Evolutionary conservation across 1,140 invertebrate species (phyloP).

Genomic region (Drosophila erecta): DNA sequence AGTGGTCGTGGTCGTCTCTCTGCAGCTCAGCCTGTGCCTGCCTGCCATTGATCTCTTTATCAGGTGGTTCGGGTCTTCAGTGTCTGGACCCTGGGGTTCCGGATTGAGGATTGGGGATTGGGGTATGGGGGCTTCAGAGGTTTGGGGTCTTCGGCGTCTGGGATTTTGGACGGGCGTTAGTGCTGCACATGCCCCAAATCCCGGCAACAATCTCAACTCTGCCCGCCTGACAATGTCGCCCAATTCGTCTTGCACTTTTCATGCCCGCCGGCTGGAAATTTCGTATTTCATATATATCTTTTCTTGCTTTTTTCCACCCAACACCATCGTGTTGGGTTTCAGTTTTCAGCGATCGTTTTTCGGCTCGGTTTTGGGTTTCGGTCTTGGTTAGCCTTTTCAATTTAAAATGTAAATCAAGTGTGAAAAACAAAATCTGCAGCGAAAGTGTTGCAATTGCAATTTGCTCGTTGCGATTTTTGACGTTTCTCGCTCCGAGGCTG

Average conservation of each 20-base stretch:
- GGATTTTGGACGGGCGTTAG: conserved; percentile 14
- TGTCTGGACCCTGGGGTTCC: conserved; percentile 33
- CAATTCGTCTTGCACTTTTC: conserved; percentile 81
- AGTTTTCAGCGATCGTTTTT: conserved; percentile 41
- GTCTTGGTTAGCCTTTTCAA: conserved; percentile 71
- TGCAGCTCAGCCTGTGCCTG: not conserved
- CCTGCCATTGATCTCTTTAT: conserved; percentile 79
- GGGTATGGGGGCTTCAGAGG: not conserved
- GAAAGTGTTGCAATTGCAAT: conserved; percentile 82
- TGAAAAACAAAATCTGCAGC: conserved; percentile 78
- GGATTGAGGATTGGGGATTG: no score
- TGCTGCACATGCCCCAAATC: conserved; percentile 65
- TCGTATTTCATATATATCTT: conserved; percentile 20
- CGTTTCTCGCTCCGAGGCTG: conserved; percentile 73
- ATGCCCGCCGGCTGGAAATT: conserved; percentile 68
- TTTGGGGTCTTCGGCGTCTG: conserved; percentile 11
- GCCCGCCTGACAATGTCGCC: conserved; percentile 71
- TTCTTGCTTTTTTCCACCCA: conserved; percentile 13
- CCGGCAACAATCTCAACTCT: conserved; percentile 54
- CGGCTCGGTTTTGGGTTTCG: conserved; percentile 44
- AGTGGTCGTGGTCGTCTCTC: conserved; percentile 6
- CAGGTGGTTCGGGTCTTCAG: conserved; percentile 17
- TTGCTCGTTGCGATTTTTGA: conserved; percentile 80
- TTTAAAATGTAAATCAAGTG: conserved; percentile 83
- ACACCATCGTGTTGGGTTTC: conserved; percentile 14